Conservation (phyloP, 1,140 invertebrate genomes). For the Frieseomelitta varia region DNA sequence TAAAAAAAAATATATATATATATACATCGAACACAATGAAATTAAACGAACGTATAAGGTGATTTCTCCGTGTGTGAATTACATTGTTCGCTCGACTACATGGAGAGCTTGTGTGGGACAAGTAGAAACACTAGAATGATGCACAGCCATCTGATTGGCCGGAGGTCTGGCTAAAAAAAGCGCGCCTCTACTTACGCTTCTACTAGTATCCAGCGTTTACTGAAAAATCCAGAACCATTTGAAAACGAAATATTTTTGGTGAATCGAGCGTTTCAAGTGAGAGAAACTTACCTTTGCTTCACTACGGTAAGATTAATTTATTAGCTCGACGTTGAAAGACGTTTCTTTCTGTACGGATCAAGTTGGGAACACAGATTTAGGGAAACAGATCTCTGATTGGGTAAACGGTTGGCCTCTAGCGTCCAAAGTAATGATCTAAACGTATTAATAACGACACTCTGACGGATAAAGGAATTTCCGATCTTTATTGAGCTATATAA, state of each 20-base stretch:
- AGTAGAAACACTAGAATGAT: slow-evolving; percentile 28
- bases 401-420: slow-evolving; percentile 4
- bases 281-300: background rate
- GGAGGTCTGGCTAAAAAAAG: slow-evolving; percentile 45
- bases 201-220: background rate
- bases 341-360: background rate
- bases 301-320: too few relatives aligned
- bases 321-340: background rate
- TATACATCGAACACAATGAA: background rate
- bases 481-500: slow-evolving; percentile 66
- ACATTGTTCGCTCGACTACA: background rate
- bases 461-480: slow-evolving; percentile 26
- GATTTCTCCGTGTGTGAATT: background rate
- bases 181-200: slow-evolving; percentile 28
- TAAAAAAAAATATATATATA: too few relatives aligned
- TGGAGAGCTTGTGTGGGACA: slow-evolving; percentile 29
- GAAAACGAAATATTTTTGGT: background rate
- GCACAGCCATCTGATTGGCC: slow-evolving; percentile 30
- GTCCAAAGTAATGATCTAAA: background rate
- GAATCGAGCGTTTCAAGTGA: background rate
- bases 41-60: background rate
- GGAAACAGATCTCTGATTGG: slow-evolving; percentile 22
- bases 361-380: background rate
- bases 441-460: background rate
- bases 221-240: slow-evolving; percentile 13